These are phyloP conservation scores for Chionis minor DNA, from an alignment of 2,113 vertebrate species.

Conservation along the genomic window DNA sequence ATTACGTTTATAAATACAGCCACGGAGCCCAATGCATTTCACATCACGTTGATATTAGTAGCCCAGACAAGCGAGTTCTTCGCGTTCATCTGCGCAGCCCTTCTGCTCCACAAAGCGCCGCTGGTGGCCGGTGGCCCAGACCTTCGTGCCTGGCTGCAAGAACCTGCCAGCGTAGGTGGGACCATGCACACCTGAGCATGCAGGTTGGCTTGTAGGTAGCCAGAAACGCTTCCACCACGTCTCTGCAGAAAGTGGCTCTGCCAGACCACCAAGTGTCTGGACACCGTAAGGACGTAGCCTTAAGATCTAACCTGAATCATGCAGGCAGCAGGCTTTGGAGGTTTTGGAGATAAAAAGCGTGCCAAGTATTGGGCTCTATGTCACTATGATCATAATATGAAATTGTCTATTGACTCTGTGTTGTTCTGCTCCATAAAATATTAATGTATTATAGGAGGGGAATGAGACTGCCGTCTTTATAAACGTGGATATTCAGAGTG, in stretches of 20 bases:
- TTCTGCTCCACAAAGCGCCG: neutral
- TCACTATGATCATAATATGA: neutral
- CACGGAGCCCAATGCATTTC: neutral
- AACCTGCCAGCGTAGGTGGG: accelerated
- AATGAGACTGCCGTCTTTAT: neutral
- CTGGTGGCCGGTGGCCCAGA: neutral
- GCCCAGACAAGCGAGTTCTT: neutral
- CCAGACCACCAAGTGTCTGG: neutral
- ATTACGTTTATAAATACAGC: neutral
- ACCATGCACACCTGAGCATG: accelerated
- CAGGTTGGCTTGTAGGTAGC: neutral
- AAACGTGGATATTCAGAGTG: neutral
- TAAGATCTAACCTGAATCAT: neutral
- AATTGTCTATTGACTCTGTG: constrained; percentile 19
- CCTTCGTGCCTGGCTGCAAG: neutral
- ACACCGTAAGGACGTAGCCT: neutral
- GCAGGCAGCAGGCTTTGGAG: neutral
- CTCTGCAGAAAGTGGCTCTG: neutral
- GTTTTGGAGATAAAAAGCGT: neutral
- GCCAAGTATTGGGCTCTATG: neutral
- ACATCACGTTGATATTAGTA: neutral
- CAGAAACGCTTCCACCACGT: neutral
- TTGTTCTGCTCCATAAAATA: constrained; percentile 42
- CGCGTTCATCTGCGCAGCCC: neutral
- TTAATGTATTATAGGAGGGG: neutral